Base-by-base conservation (phyloP, 2,113 vertebrate genomes). In the Polypterus senegalus region DNA sequence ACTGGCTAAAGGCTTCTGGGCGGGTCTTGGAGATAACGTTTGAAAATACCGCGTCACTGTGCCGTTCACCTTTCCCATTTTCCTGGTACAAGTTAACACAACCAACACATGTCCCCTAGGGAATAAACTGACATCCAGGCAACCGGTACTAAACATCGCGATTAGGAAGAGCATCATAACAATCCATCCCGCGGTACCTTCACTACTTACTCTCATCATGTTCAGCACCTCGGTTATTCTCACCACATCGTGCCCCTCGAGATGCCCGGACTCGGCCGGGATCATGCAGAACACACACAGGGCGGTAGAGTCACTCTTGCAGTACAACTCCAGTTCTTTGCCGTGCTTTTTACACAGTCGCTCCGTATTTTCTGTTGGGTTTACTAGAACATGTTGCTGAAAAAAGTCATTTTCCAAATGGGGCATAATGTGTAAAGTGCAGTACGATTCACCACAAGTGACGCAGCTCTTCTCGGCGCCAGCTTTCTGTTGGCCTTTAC, bases 241-340 rank as follows among this genome's bases (percentile, higher is more conserved):
- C 5, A 68, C 47, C 4, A 71, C 66, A 5, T 46, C 62, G 49
- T 71, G 69, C 2, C 61, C 63, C 7, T 43, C 43, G 46, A 48
- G 27, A 49, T 71, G 66, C n/a, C 58, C 51, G 4, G 54, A 48
- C 59, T 66, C 63, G 1, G 63, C 10, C 2, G 69, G 63, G 9
- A 71, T 8, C 66, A 68, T 71, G 49, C 69, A 71, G 43, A 63
- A 71, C 11, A 58, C 69, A 49, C 69, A 71, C 47, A 71, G 61
- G 3, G 66, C 57, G 9, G 61, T 63, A 4, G 45, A 11, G 7
- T 71, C 63, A 2, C 66, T 66, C 55, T 51, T 43, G 45, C 69
- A 71, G 58, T 58, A 68, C 0, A 71, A 43, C 52, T 71, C 69
- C 51, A 66, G 54, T 4, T 63, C 63, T 52, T 68, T 71, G 47